Base-by-base conservation (phyloP, 2,888 invertebrate genomes). In the Trichopria drosophilae region DNA sequence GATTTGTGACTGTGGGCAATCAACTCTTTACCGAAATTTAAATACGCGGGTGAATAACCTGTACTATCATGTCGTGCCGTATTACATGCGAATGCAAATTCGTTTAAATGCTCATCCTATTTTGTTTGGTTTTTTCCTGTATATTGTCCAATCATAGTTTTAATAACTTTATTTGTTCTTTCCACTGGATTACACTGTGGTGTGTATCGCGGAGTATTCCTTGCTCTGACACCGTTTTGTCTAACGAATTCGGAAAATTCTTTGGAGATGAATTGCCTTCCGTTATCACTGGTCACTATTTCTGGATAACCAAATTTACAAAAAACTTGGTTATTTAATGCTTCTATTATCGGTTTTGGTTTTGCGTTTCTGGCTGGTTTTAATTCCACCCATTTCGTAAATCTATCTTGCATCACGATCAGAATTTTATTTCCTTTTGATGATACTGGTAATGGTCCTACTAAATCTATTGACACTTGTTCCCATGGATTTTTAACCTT, bases 151-250 rank as follows among this genome's bases (percentile, higher is more conserved):
- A 72, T 60, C 65, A 73, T 71, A 0, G 68, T 69, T 40, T 69
- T 66, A 0, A 71, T 20, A 0, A 63, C 63, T 13, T 60, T 37
- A 41, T 72, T 73, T 0, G 63, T 53, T 10, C 70, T 22, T 51
- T 74, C 72, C 0, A 66, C 68, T 0, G 69, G 68, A 43, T 74
- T 72, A 2, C 62, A 64, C 26, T 73, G 70, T 0, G 66, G 60
- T 4, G 64, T 18, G 42, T 71, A 61, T 6, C 57, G 57, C 2
- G 69, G 66, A 0, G 66, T 68, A 2, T 44, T 23, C 1, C 55
- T 51, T 23, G 63, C 62, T 10, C 51, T 40, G 2, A 57, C 31
- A 3, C 48, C 45, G 39, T 40, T 34, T 7, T 42, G 40, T 4
- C 41, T 13, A 2, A 48, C 16, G 1, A 51, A 13, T 1, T 35